Conservation (phyloP, 1,140 invertebrate genomes). For the Drosophila fuyamai region DNA sequence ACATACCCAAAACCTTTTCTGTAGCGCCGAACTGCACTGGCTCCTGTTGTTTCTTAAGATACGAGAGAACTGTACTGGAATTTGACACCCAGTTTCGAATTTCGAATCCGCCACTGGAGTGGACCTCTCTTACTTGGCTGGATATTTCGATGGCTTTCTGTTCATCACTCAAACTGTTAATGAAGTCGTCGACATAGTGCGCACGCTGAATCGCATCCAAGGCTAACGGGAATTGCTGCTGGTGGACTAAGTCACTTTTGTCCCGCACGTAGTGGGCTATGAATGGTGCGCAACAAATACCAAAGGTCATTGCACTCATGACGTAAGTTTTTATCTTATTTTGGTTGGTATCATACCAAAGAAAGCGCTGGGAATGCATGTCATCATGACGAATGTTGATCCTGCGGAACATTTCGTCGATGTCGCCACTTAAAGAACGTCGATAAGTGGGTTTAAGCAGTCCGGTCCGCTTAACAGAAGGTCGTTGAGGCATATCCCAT, state of each 20-base stretch:
- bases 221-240: neutral
- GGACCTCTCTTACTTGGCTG: no score
- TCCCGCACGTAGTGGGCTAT: no score
- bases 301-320: neutral
- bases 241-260: neutral
- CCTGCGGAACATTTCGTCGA: constrained; percentile 6
- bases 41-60: no score
- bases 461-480: neutral
- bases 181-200: neutral
- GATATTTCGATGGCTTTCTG: no score
- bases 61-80: no score
- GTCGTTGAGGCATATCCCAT: neutral
- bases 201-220: neutral
- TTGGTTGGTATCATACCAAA: neutral
- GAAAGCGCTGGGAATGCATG: constrained; percentile 2
- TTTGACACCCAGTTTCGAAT: no score
- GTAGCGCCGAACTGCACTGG: no score
- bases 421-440: constrained; percentile 1
- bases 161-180: no score
- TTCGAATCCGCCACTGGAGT: no score
- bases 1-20: no score
- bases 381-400: constrained; percentile 4
- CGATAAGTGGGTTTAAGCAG: neutral
- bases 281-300: neutral
- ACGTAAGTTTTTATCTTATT: constrained; percentile 3